Percentiles rank a stretch among this genome's conserved stretches.
Evolutionary conservation across 1,140 invertebrate species (phyloP).

Genomic region (Drosophila willistoni): DNA sequence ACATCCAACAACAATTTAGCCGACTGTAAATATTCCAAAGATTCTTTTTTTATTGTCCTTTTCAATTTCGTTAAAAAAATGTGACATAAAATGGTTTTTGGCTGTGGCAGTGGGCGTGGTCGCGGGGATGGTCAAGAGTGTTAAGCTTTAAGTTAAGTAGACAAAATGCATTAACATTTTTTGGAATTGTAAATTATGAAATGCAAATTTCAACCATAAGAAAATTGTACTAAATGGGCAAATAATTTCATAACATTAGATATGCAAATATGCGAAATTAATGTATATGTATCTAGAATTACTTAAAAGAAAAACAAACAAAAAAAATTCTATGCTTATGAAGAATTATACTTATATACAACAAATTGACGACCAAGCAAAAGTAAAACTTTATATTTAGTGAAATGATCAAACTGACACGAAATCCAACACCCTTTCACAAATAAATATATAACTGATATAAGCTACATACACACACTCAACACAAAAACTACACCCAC

Average conservation of each 20-base stretch:
- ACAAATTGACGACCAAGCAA: constrained; percentile 75
- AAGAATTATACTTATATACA: constrained; percentile 51
- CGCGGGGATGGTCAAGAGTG: constrained; percentile 18
- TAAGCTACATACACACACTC: background rate
- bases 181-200: constrained; percentile 47
- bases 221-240: constrained; percentile 10
- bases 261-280: constrained; percentile 36
- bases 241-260: constrained; percentile 38
- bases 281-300: constrained; percentile 29
- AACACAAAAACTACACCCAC: background rate
- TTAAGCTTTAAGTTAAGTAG: constrained; percentile 36
- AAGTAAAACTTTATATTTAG: constrained; percentile 76
- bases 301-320: constrained; percentile 15
- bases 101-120: constrained; percentile 13
- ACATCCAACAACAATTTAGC: constrained; percentile 25
- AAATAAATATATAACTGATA: constrained; percentile 2
- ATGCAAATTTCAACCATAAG: background rate
- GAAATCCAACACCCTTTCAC: constrained; percentile 15
- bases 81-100: background rate
- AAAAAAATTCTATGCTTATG: constrained; percentile 60
- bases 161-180: constrained; percentile 34
- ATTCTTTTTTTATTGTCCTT: constrained; percentile 58
- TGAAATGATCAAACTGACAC: constrained; percentile 44
- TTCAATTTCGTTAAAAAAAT: constrained; percentile 32
- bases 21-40: constrained; percentile 53